These are phyloP conservation scores for Drosophila kepulauana DNA, from an alignment of 1,140 invertebrate genomes.

Conservation along the genomic window DNA sequence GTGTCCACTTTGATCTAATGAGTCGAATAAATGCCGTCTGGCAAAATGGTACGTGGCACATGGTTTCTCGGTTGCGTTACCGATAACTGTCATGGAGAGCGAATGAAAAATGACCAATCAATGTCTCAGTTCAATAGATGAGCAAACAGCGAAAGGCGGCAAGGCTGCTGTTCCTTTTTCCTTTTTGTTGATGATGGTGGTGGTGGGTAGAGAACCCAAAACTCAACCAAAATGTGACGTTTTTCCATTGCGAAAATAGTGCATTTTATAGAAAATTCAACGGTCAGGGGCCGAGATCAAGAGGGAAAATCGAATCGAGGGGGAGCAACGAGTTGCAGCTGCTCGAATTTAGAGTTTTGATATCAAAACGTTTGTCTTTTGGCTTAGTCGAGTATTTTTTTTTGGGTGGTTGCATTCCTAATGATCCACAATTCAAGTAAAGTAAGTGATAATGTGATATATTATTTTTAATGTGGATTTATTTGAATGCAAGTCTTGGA, in stretches of 20 bases:
- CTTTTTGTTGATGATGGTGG: slow-evolving; percentile 22
- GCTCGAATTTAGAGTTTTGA: slow-evolving; percentile 62
- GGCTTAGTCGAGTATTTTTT: slow-evolving; percentile 19
- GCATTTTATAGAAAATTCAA: slow-evolving; percentile 64
- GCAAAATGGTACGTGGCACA: slow-evolving; percentile 33
- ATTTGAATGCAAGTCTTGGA: no score
- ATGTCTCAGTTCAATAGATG: slow-evolving; percentile 76
- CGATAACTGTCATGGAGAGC: slow-evolving; percentile 73
- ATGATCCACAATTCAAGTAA: slow-evolving; percentile 17
- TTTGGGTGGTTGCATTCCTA: slow-evolving; percentile 42
- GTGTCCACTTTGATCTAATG: slow-evolving; percentile 69
- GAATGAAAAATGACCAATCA: slow-evolving; percentile 83
- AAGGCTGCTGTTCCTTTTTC: slow-evolving; percentile 15
- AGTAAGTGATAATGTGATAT: not conserved
- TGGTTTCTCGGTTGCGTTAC: slow-evolving; percentile 43
- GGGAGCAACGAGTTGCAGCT: slow-evolving; percentile 62
- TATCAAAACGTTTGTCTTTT: slow-evolving; percentile 38
- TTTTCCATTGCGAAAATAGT: slow-evolving; percentile 73
- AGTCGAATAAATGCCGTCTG: slow-evolving; percentile 62
- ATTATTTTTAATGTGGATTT: no score
- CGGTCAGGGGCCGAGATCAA: not conserved
- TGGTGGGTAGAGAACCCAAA: slow-evolving; percentile 53
- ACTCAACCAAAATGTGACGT: slow-evolving; percentile 71
- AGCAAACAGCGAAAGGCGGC: slow-evolving; percentile 58
- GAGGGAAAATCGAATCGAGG: slow-evolving; percentile 5